These are phyloP conservation scores for Polydrusus tereticollis DNA, from an alignment of 2,888 invertebrate genomes.

Conservation along the genomic window DNA sequence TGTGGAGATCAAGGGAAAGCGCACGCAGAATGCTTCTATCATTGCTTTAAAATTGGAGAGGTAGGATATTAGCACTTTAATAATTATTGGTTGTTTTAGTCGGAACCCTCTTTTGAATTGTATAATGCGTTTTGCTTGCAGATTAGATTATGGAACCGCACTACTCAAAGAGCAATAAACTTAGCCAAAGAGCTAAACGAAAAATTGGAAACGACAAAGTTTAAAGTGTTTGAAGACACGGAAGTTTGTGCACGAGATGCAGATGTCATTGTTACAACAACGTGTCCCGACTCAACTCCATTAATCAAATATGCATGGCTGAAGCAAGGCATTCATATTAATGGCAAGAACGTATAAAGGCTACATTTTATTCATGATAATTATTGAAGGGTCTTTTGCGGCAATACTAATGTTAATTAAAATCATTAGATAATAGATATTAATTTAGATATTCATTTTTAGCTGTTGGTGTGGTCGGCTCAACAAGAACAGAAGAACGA, in stretches of 20 bases:
- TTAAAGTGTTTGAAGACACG: slow-evolving; percentile 57
- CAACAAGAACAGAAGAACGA: slow-evolving; percentile 63
- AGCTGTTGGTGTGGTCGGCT: slow-evolving; percentile 72
- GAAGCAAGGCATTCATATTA: slow-evolving; percentile 72
- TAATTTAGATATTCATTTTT: slow-evolving; percentile 49
- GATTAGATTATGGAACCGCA: slow-evolving; percentile 72
- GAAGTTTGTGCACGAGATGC: slow-evolving; percentile 70
- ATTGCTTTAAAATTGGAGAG: slow-evolving; percentile 66
- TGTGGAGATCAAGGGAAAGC: slow-evolving; percentile 70
- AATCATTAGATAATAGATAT: too few species aligned
- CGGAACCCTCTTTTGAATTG: too few species aligned
- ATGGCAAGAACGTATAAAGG: slow-evolving; percentile 66
- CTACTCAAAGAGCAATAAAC: slow-evolving; percentile 59
- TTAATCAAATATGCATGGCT: slow-evolving; percentile 70
- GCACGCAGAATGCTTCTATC: slow-evolving; percentile 69
- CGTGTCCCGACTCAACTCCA: slow-evolving; percentile 67
- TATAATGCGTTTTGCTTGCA: slow-evolving; percentile 57
- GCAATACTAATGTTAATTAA: too few species aligned
- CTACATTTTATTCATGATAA: too few species aligned
- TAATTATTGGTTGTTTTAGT: too few species aligned
- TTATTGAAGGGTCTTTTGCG: too few species aligned
- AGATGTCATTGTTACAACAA: slow-evolving; percentile 75
- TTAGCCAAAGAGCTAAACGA: slow-evolving; percentile 62
- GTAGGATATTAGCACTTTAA: too few species aligned
- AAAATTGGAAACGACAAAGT: slow-evolving; percentile 45